A percentile compares a stretch with the other conserved stretches of the same genome.
Evolutionary conservation across 2,113 vertebrate genomes (phyloP).

Genomic region (Kryptolebias marmoratus): DNA sequence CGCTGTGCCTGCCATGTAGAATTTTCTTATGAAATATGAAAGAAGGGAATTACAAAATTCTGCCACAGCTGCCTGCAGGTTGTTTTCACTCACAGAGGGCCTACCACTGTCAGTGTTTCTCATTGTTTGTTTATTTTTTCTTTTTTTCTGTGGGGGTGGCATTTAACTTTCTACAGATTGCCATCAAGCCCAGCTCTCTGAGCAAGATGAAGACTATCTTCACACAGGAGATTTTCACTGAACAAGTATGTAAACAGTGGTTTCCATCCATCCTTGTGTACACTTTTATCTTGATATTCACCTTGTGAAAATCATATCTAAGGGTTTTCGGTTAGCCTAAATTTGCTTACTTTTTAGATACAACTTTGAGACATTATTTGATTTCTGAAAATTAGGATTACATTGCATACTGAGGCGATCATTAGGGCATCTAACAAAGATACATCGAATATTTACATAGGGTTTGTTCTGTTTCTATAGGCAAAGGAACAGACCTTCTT

Average conservation of each 20-base stretch:
- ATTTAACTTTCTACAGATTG: slow-evolving; percentile 84
- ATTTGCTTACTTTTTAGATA: no score
- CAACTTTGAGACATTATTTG: no score
- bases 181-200: slow-evolving; percentile 96
- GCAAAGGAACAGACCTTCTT: no score
- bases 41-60: slow-evolving; percentile 62
- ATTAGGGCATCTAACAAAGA: no score
- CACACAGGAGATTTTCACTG: slow-evolving; percentile 99
- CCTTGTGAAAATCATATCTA: background rate
- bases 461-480: no score
- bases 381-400: no score
- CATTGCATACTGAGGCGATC: no score
- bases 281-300: background rate
- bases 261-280: background rate
- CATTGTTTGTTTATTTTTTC: background rate
- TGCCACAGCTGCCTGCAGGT: slow-evolving; percentile 53
- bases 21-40: slow-evolving; percentile 71
- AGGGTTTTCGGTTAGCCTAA: no score
- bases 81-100: slow-evolving; percentile 52
- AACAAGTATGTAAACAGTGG: slow-evolving; percentile 85
- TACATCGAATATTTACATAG: no score
- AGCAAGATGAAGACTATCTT: slow-evolving; percentile 99
- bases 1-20: slow-evolving; percentile 66
- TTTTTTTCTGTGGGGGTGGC: background rate
- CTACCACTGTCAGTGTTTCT: slow-evolving; percentile 26